Percentiles rank a stretch among this genome's conserved stretches.
Evolutionary conservation across 2,113 vertebrate genomes (phyloP).

Genomic region (Girardinichthys multiradiatus): DNA sequence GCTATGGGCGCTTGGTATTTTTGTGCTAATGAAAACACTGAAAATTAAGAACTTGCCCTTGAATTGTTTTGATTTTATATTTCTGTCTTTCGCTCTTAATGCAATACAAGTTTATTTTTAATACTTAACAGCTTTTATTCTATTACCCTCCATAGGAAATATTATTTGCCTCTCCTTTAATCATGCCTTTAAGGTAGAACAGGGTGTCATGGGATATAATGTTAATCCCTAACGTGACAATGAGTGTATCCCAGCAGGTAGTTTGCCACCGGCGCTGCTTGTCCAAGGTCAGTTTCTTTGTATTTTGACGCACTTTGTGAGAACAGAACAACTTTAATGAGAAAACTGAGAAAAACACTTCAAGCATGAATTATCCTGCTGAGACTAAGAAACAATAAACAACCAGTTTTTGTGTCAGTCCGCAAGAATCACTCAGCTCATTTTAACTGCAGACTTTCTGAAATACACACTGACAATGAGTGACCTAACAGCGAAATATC

Average conservation of each 20-base stretch:
- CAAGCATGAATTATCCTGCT: constrained; percentile 12
- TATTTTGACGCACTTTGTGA: constrained; percentile 19
- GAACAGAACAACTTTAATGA: constrained; percentile 30
- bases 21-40: background rate
- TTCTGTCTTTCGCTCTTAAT: constrained; percentile 9
- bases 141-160: constrained; percentile 14
- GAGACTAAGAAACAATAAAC: background rate
- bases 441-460: too few species aligned
- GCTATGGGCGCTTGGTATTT: too few species aligned
- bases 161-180: constrained; percentile 12
- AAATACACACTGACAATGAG: too few species aligned
- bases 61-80: background rate
- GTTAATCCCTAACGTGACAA: constrained; percentile 31
- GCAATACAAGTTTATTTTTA: constrained; percentile 11
- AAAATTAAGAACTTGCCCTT: background rate
- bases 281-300: constrained; percentile 32
- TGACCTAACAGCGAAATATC: background rate
- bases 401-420: background rate
- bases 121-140: constrained; percentile 21
- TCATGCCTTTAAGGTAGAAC: constrained; percentile 19
- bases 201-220: constrained; percentile 13
- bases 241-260: constrained; percentile 2
- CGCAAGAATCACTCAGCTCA: background rate
- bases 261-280: constrained; percentile 1
- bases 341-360: constrained; percentile 17